phyloP scores from a whole-genome alignment of 92 coral and sea anemone genomes.

The Pocillopora grandis region DNA sequence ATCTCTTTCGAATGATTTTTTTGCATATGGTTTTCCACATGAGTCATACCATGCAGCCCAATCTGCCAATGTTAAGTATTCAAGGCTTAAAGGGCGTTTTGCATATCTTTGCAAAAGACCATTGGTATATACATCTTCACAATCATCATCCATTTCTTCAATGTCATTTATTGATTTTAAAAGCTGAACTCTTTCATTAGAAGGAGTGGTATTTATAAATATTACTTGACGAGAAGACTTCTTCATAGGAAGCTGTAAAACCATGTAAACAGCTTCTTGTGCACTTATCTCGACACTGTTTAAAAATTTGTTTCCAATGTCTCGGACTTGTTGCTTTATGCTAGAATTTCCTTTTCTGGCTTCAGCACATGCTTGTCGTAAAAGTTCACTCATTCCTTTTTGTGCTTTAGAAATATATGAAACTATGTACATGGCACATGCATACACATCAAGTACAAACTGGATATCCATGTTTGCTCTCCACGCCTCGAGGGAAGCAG shows the following conservation, averaged over 20 bases:
- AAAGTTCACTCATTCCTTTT: too few species aligned
- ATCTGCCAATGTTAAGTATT: constrained; percentile 53
- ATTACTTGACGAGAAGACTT: constrained; percentile 45
- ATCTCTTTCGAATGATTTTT: constrained; percentile 24
- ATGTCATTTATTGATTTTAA: too few species aligned
- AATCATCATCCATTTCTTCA: constrained; percentile 41
- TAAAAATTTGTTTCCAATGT: too few species aligned
- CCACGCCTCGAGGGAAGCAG: constrained; percentile 51
- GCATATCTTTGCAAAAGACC: constrained; percentile 38
- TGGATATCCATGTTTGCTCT: constrained; percentile 75
- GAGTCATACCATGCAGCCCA: too few species aligned
- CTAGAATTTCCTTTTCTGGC: too few species aligned
- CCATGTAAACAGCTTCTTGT: too few species aligned
- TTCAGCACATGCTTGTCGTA: too few species aligned
- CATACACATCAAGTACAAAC: constrained; percentile 69
- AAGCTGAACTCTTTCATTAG: too few species aligned
- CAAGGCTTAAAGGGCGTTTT: constrained; percentile 38
- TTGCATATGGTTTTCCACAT: constrained; percentile 6
- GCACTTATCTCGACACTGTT: too few species aligned
- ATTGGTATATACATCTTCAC: constrained; percentile 39
- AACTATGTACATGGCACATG: constrained; percentile 65
- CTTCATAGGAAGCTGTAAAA: constrained; percentile 56
- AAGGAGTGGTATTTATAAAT: constrained; percentile 44
- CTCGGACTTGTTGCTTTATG: too few species aligned
- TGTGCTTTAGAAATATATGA: constrained; percentile 11